A percentile compares a stretch with the other conserved stretches of the same genome.
phyloP scores from a whole-genome alignment of 2,113 vertebrate species.

The Xiphorhynchus elegans region DNA sequence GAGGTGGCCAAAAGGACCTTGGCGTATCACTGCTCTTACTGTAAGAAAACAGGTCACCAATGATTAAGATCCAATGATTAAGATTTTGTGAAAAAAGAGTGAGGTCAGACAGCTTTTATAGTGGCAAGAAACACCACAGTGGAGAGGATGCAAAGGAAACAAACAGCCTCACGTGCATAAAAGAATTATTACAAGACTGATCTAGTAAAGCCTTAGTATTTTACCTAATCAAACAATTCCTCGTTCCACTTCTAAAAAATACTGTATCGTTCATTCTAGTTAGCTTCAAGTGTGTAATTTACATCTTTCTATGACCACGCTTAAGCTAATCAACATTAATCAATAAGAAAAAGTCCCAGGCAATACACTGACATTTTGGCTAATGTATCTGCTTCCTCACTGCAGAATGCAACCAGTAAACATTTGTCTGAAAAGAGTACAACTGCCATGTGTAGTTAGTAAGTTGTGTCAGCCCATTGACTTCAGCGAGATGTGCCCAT shows the following conservation, averaged over 20 bases:
- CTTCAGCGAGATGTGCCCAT: neutral
- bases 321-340: neutral
- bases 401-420: neutral
- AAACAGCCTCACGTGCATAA: neutral
- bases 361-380: neutral
- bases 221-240: neutral
- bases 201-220: neutral
- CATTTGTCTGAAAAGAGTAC: neutral
- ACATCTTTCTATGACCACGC: neutral
- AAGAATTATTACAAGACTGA: neutral
- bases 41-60: neutral
- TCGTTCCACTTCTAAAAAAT: neutral
- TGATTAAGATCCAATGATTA: neutral
- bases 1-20: neutral
- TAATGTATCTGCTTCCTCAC: accelerated
- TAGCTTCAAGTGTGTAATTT: neutral
- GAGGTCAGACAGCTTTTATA: neutral
- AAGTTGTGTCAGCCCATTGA: neutral
- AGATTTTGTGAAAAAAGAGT: neutral
- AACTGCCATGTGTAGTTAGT: neutral
- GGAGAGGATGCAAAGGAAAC: neutral
- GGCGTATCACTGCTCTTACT: neutral
- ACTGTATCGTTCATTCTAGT: neutral
- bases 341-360: neutral
- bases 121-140: neutral